These are phyloP conservation scores for Xiphydria camelus DNA, from an alignment of 2,888 invertebrate genomes.

Conservation along the genomic window DNA sequence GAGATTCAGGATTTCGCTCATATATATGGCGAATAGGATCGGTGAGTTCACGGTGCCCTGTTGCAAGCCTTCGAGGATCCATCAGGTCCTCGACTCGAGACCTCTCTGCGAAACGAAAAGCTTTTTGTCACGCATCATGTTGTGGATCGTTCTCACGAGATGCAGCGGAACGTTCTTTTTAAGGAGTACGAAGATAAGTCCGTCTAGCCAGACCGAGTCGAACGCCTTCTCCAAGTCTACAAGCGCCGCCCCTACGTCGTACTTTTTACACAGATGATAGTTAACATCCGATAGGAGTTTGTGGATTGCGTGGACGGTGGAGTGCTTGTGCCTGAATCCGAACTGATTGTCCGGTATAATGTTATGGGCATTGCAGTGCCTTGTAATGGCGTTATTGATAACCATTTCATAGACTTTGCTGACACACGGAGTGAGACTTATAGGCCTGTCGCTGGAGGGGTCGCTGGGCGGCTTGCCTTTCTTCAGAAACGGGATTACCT, in stretches of 20 bases:
- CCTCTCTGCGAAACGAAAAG: no score
- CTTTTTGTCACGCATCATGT: no score
- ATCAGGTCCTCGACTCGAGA: background rate
- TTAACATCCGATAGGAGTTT: slow-evolving; percentile 7
- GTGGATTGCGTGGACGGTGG: slow-evolving; percentile 15
- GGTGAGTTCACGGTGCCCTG: background rate
- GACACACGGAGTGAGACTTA: slow-evolving; percentile 14
- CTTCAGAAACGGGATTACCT: slow-evolving; percentile 8
- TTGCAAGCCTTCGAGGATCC: background rate
- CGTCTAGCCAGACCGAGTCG: background rate
- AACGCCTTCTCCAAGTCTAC: background rate
- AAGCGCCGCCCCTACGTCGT: background rate
- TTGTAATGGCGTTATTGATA: no score
- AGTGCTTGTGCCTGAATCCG: no score
- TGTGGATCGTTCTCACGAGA: no score
- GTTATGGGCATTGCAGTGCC: no score
- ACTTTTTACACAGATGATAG: background rate
- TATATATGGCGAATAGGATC: background rate
- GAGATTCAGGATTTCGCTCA: background rate
- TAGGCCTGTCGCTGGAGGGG: slow-evolving; percentile 21
- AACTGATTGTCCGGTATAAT: no score
- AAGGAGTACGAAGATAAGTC: background rate
- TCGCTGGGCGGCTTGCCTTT: no score
- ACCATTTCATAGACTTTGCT: slow-evolving; percentile 19
- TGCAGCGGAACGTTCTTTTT: no score